These are phyloP conservation scores for Herpailurus yagouaroundi DNA, from an alignment of 2,113 vertebrate genomes.

Conservation along the genomic window DNA sequence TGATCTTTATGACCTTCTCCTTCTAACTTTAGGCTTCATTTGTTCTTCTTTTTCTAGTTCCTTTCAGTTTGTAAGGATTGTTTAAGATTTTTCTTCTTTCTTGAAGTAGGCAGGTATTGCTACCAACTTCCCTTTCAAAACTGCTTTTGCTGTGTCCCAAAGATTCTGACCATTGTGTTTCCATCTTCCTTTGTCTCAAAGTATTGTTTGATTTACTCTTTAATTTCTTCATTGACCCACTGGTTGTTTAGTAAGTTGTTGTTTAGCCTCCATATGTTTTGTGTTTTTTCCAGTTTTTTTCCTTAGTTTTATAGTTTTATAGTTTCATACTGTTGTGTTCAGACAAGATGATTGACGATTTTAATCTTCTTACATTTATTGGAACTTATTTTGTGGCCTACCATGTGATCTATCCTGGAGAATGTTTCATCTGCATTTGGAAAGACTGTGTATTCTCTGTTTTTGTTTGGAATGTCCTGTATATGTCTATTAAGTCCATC, in stretches of 20 bases:
- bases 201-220: not conserved
- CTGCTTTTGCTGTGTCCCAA: not conserved
- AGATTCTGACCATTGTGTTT: not conserved
- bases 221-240: not conserved
- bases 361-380: not conserved
- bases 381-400: not conserved
- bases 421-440: not conserved
- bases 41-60: not conserved
- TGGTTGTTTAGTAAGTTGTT: not conserved
- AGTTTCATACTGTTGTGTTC: not conserved
- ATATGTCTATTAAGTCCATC: not conserved
- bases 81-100: not conserved
- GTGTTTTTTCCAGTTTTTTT: not conserved
- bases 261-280: not conserved
- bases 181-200: not conserved
- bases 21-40: not conserved
- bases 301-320: too few species aligned
- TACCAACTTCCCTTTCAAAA: not conserved
- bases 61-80: not conserved
- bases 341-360: not conserved
- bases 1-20: not conserved
- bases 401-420: not conserved
- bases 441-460: not conserved
- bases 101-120: not conserved
- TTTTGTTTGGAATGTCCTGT: not conserved